A percentile compares a stretch with the other conserved stretches of the same genome.
phyloP scores from a whole-genome alignment of 1,140 invertebrate genomes.

The Drosophila serrata region DNA sequence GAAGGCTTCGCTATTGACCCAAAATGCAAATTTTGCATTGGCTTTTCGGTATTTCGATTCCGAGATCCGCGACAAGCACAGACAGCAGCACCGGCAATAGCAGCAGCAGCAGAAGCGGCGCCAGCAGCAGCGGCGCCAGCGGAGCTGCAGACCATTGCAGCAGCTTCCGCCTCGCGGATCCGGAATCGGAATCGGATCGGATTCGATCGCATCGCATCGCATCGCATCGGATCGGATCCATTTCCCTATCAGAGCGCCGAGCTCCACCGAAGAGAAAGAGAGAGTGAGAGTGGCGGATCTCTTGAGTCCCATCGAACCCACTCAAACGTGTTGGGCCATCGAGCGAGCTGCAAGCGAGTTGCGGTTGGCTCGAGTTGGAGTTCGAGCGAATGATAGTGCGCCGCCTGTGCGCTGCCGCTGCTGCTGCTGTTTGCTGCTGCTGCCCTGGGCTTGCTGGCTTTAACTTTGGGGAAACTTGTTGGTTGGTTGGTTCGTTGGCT shows the following conservation, averaged over 20 bases:
- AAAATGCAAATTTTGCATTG: slow-evolving; percentile 68
- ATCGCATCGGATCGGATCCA: slow-evolving; percentile 3
- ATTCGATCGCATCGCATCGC: not conserved
- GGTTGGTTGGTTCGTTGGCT: slow-evolving; percentile 31
- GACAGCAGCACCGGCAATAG: slow-evolving; percentile 16
- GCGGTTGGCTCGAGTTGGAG: slow-evolving; percentile 10
- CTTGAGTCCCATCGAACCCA: slow-evolving; percentile 14
- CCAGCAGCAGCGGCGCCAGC: slow-evolving; percentile 8
- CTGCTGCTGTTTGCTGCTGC: not conserved
- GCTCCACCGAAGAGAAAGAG: slow-evolving; percentile 28
- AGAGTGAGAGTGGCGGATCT: slow-evolving; percentile 39
- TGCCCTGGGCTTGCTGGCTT: not conserved
- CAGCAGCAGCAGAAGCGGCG: not conserved
- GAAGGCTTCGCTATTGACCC: slow-evolving; percentile 52
- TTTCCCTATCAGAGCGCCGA: slow-evolving; percentile 18
- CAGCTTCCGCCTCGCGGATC: slow-evolving; percentile 20
- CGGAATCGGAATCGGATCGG: slow-evolving; percentile 12
- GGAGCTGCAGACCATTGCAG: slow-evolving; percentile 14
- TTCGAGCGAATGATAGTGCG: slow-evolving; percentile 19
- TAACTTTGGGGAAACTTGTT: slow-evolving; percentile 25
- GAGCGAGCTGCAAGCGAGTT: no score
- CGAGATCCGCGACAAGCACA: slow-evolving; percentile 29
- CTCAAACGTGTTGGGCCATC: slow-evolving; percentile 21
- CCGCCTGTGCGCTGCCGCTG: slow-evolving; percentile 6
- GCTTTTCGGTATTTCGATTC: slow-evolving; percentile 36